Conservation (phyloP, 2,113 vertebrate genomes). For the Sinocyclocheilus anophthalmus region DNA sequence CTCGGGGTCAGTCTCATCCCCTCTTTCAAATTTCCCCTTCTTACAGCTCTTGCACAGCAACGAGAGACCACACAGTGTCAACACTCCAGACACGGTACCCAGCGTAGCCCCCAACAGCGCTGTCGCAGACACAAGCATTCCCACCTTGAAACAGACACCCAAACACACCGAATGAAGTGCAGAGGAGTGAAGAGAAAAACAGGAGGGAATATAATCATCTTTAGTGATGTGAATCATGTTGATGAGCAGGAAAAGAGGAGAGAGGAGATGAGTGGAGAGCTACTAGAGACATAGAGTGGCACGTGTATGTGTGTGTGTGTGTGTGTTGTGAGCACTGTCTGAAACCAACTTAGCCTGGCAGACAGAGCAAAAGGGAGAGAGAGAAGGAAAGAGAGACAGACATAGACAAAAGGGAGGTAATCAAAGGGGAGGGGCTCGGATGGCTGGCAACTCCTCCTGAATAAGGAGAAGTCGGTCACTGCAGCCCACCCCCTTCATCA, state of each 20-base stretch:
- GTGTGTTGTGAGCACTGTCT: conserved; percentile 34
- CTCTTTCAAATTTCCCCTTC: conserved; percentile 74
- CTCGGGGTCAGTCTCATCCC: conserved; percentile 68
- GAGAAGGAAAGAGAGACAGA: conserved; percentile 11
- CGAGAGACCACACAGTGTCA: conserved; percentile 83
- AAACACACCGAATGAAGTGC: conserved; percentile 33
- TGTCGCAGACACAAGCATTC: conserved; percentile 80
- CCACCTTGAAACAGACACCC: neutral
- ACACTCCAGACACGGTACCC: conserved; percentile 82
- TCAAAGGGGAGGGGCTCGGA: conserved; percentile 38
- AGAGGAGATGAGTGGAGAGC: conserved; percentile 18
- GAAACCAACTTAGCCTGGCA: conserved; percentile 33
- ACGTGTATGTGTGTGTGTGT: conserved; percentile 39
- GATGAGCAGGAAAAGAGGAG: conserved; percentile 18
- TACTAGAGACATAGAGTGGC: conserved; percentile 19
- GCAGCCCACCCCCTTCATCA: conserved; percentile 36
- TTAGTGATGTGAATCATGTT: conserved; percentile 28
- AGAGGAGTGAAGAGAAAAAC: conserved; percentile 21
- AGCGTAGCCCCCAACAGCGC: conserved; percentile 83
- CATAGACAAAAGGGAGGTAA: neutral
- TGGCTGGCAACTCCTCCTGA: conserved; percentile 38
- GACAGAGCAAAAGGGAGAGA: conserved; percentile 36
- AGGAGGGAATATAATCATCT: neutral
- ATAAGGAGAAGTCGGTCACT: conserved; percentile 43
- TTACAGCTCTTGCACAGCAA: conserved; percentile 81